A percentile compares a stretch with the other conserved stretches of the same genome.
These are phyloP conservation scores for Liopterus haemorrhoidalis DNA, from an alignment of 2,888 invertebrate genomes.

Conservation along the genomic window DNA sequence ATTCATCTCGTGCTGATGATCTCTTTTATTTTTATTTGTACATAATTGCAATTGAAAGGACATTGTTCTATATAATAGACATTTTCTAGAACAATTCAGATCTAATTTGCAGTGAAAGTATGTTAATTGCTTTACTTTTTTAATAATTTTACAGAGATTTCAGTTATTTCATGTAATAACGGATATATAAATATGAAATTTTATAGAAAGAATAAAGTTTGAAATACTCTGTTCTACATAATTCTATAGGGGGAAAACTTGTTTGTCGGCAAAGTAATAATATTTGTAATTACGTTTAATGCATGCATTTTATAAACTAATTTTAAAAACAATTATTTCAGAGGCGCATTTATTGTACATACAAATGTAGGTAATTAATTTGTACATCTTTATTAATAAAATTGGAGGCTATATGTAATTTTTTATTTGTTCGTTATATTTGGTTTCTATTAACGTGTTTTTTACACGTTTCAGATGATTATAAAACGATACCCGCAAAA, in stretches of 20 bases:
- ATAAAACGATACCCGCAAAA: no score
- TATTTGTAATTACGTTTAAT: not conserved
- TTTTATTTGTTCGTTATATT: no score
- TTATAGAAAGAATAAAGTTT: not conserved
- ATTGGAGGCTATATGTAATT: no score
- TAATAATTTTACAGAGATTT: not conserved
- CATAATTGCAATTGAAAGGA: not conserved
- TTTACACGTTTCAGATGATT: no score
- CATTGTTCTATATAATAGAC: no score
- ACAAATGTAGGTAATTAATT: not conserved
- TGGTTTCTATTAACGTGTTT: no score
- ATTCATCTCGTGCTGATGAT: not conserved
- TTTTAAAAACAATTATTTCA: not conserved
- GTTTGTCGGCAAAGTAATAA: not conserved
- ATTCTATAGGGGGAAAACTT: not conserved
- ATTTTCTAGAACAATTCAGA: no score
- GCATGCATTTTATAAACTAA: not conserved
- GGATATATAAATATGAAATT: not conserved
- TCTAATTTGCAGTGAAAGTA: slow-evolving; percentile 1
- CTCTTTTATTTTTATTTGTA: not conserved
- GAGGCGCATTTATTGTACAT: not conserved
- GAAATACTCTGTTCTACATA: not conserved
- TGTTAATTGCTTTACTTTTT: no score
- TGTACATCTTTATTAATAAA: not conserved
- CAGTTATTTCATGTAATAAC: not conserved